Percentiles rank a stretch among this genome's conserved stretches.
phyloP scores from a whole-genome alignment of 2,797 vertebrate species.

The Clarias platycephalus region DNA sequence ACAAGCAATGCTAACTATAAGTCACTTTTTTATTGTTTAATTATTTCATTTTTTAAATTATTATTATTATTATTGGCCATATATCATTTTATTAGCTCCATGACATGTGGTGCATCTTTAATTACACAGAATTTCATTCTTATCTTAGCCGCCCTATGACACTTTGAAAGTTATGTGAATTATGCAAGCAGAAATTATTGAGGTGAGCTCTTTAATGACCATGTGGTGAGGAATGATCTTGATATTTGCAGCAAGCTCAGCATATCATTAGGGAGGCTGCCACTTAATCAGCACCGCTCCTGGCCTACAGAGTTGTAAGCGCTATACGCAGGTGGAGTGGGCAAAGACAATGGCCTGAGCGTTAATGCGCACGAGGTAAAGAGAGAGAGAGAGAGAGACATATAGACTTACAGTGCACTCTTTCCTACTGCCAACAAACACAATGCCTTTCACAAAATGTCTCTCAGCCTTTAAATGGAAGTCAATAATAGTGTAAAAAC shows the following conservation, averaged over 20 bases:
- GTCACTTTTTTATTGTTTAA: slow-evolving; percentile 8
- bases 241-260: slow-evolving; percentile 73
- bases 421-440: background rate
- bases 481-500: background rate
- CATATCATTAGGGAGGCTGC: slow-evolving; percentile 65
- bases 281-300: slow-evolving; percentile 71
- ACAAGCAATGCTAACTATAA: background rate
- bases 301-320: slow-evolving; percentile 65
- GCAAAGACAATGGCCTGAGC: slow-evolving; percentile 58
- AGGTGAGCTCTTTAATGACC: slow-evolving; percentile 68
- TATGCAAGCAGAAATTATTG: slow-evolving; percentile 59
- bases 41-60: background rate
- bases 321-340: slow-evolving; percentile 62
- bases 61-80: background rate
- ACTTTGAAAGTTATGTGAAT: slow-evolving; percentile 62
- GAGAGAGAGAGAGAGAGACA: slow-evolving; percentile 6
- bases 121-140: slow-evolving; percentile 33
- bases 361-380: slow-evolving; percentile 55
- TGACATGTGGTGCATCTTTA: slow-evolving; percentile 33
- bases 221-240: slow-evolving; percentile 73
- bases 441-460: background rate
- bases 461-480: slow-evolving; percentile 2
- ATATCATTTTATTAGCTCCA: slow-evolving; percentile 25
- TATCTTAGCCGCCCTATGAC: slow-evolving; percentile 9
- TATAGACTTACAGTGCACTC: background rate